Base-by-base conservation (phyloP, 2,888 invertebrate genomes). In the Dascillus cervinus region DNA sequence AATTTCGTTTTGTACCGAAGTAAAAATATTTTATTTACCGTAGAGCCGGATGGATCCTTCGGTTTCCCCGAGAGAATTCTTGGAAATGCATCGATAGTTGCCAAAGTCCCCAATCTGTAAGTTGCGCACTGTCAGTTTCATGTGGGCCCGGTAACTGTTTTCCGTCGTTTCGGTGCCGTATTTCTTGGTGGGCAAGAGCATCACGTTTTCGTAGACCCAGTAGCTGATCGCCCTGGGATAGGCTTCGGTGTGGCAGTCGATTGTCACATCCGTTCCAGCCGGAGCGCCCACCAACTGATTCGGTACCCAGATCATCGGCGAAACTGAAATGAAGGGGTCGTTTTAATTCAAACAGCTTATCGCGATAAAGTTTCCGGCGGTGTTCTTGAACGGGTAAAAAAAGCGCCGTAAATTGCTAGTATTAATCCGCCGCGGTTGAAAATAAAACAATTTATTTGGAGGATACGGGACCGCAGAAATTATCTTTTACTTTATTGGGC, bases 221-320 rank as follows among this genome's bases (percentile, higher is more conserved):
- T 90, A 91, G 59, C 85, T 89, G 67, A 90, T 90, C 49, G 90
- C 89, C 40, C 86, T 75, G 5, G 91, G 91, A 67, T 88, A 85
- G 29, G 91, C 90, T 63, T 92, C 92, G 11, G 90, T 87, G 64
- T 89, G 87, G 63, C 92, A 92, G 70, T 90, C 90, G 55, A 92
- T 82, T 25, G 87, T 87, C 43, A 90, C 90, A 70, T 90, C 88
- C 26, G 89, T 89, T 41, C 88, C 87, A 35, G 84, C 77, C 36
- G 90, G 90, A 14, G 90, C 90, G 2, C 91, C 90, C 41, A 91
- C 89, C 65, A 91, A 72, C 70, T 91, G 90, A 72, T 90, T 91
- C 32, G 90, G 89, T 44, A 91, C 89, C 84, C 87, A 90, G 60
- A 91, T 89, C 86, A 90, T 88, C 28, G 91, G 91, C 0, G 87